Base-by-base conservation (phyloP, 2,113 vertebrate species). In the Epinephelus fuscoguttatus region DNA sequence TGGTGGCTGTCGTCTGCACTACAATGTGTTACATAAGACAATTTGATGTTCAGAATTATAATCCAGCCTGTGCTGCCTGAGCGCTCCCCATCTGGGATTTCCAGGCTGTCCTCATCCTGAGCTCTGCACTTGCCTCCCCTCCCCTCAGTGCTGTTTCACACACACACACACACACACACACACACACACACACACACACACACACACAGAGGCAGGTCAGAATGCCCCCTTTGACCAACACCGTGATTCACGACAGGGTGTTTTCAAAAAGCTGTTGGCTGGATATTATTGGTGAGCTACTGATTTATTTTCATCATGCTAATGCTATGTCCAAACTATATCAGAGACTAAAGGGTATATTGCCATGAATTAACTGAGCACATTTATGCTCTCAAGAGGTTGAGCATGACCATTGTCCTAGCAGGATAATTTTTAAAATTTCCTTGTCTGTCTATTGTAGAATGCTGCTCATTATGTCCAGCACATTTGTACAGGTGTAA, bases 11-110 rank as follows among this genome's bases (percentile, higher is more conserved):
- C 52, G 78, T 90, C 89, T 88, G 88, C 77, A 77, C 85, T 90
- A 81, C 92, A 86, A 62, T 91, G 89, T 89, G 89, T 95, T 95
- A 95, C 83, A 85, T 94, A 95, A 95, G 83, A 92, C 90, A 89
- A 92, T 94, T 93, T 94, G 93, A 93, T 93, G 91, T 94, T 93
- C 83, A 64, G 84, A 89, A 86, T 87, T 86, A 80, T 94, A 95
- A 95, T 95, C 94, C 85, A 53, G 83, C 83, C 77, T 85, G 81
- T 84, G 84, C 84, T 61, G 84, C 70, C 67, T 80, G 80, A 89
- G 45, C 49, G 66, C 78, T 78, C 80, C 66, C 86, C 87, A 92
- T 91, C 88, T 93, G 88, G 90, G 89, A 89, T 90, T 88, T 92
- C 88, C 84, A 78, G 73, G 37, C 56, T 66, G 55, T 63, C 53